Base-by-base conservation (phyloP, 1,140 invertebrate species). In the Oscheius sp. region DNA sequence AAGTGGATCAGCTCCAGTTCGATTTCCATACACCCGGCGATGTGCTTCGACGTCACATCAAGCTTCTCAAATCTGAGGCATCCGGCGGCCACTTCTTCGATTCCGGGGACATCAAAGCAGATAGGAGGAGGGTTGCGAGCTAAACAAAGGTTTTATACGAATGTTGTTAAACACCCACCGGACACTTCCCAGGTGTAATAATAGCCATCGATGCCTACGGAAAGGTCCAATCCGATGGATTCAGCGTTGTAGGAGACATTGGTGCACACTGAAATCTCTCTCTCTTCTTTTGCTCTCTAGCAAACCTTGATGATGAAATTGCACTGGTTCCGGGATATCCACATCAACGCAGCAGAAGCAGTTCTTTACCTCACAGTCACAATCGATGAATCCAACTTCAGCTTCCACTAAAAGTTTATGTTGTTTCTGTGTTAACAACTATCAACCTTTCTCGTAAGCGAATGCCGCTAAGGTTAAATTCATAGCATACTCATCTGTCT, bases 81-180 rank as follows among this genome's bases (percentile, higher is more conserved):
- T 13, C 63, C 35, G 13, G 38, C 59, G n/a, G 69, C 69, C 1
- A 71, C 31, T 29, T 71, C 52, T 28, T 71, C 38, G 10, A 38
- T 45, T 1, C 35, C 58, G 29, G 69, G 69, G 26, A 71, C 52
- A 28, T 42, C 36, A 23, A 71, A 65, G 26, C 69, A 71, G 29
- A 71, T 49, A 23, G 69, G 69, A 55, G 69, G 69, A 3, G 69
- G 69, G 26, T 71, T 71, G 3, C 69, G 52, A 13, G 59, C 69
- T 71, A 35, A 49, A n/a, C n/a, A n/a, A n/a, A n/a, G n/a, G n/a
- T n/a, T n/a, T n/a, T n/a, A n/a, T 63, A 49, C 35, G 15, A 45
- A 23, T 15, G n/a, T n/a, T n/a, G n/a, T n/a, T n/a, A n/a, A n/a
- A n/a, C n/a, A n/a, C n/a, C n/a, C n/a, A 71, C 69, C n/a, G 35